Evolutionary conservation across 2,113 vertebrate genomes (phyloP), one percentile per base, ranked within the genome.

Genomic region (Caranx melampygus): DNA sequence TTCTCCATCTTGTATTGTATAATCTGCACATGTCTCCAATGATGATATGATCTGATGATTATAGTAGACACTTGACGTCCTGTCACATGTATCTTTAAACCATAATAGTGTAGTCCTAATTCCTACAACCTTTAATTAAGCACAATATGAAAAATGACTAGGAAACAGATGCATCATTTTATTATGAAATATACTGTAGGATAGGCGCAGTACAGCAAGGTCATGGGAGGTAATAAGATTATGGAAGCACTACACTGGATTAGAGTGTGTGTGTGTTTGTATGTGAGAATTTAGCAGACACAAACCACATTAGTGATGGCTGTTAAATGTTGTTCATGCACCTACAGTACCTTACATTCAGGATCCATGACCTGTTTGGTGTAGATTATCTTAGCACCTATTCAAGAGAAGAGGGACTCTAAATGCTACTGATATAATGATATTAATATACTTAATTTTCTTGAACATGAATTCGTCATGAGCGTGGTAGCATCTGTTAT

Each of bases 151-250:
- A 40, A 37, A 54, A 26, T 20, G 31, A 20, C 33, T 15, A 37
- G 49, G 20, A 69, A 26, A 26, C 33, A 13, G 47, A 3, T 63
- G 58, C 9, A 5, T 20, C 4, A 5, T 51, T 51, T 73, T 20
- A 74, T n/a, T 5, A 45, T 44, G 2, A 34, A 3, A 65, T 57
- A 16, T 31, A 54, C 6, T 51, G 47, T 26, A 18, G 12, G 20
- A 10, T 54, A 54, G 51, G 21, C 21, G 26, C n/a, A 45, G 34
- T 21, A 34, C n/a, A 45, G 34, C 34, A 66, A 69, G 26, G 14
- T 45, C 33, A 18, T 40, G 6, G 34, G 40, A 49, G 54, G 31
- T 71, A 88, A 75, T 76, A 47, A 61, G 81, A 80, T 77, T 87
- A 77, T 40, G 0, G 40, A 35, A 55, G 37, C 0, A 11, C 40